A percentile compares a stretch with the other conserved stretches of the same genome.
phyloP scores from a whole-genome alignment of 2,113 vertebrate genomes.

The Sakesphorus luctuosus region DNA sequence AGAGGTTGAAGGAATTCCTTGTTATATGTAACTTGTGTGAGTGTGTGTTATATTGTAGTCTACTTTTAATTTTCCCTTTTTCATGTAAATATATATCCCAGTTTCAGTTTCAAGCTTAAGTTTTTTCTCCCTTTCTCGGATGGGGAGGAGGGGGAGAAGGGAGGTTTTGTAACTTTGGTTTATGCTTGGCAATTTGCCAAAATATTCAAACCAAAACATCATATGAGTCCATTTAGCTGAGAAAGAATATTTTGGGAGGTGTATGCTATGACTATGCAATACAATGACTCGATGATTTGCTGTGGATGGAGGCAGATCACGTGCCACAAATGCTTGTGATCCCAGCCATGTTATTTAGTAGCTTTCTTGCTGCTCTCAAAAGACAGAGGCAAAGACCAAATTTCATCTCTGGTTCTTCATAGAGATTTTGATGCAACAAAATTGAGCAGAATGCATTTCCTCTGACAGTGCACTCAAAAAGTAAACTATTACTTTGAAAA shows the following conservation, averaged over 20 bases:
- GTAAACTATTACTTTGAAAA: background rate
- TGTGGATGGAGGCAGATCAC: background rate
- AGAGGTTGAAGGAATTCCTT: too few species aligned
- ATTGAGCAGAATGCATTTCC: background rate
- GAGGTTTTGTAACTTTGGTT: too few species aligned
- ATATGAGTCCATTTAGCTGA: background rate
- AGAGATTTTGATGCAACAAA: background rate
- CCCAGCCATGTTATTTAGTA: background rate
- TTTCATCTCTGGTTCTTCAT: background rate
- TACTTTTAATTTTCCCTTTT: too few species aligned
- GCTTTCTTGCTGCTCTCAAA: background rate
- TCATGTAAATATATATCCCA: too few species aligned
- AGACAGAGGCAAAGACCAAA: background rate
- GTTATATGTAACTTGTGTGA: too few species aligned
- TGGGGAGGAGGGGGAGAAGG: too few species aligned
- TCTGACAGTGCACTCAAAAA: background rate
- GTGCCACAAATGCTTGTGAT: background rate
- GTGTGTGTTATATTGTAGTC: too few species aligned
- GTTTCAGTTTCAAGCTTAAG: too few species aligned
- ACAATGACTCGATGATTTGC: background rate
- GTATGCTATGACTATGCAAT: background rate
- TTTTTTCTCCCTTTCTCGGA: too few species aligned
- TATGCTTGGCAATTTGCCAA: too few species aligned
- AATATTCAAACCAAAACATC: too few species aligned
- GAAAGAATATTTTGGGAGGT: background rate